Evolutionary conservation across 2,888 invertebrate species (phyloP).

Genomic region (Galerucella pusilla): DNA sequence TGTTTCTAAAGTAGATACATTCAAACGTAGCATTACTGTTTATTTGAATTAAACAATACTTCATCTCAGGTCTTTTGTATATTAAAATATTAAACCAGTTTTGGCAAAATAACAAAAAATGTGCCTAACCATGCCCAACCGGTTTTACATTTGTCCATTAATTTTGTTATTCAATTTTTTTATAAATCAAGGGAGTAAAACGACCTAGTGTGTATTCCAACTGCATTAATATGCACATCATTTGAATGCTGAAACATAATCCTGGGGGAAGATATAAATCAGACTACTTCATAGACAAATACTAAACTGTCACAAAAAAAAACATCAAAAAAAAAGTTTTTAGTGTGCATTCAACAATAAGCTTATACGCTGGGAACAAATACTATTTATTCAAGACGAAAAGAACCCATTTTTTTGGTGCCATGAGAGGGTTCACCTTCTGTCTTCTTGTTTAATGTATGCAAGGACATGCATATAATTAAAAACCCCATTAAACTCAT

Average conservation of each 20-base stretch:
- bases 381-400: conserved; percentile 60
- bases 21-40: too few species aligned
- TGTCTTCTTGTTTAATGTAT: conserved; percentile 61
- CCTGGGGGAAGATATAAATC: conserved; percentile 42
- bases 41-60: too few species aligned
- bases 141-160: conserved; percentile 11
- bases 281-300: conserved; percentile 44
- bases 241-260: conserved; percentile 40
- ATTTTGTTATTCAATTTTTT: conserved; percentile 13
- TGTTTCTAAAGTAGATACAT: too few species aligned
- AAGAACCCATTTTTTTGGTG: conserved; percentile 47
- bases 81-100: neutral
- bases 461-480: conserved; percentile 60
- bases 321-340: conserved; percentile 34
- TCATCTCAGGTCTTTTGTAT: too few species aligned
- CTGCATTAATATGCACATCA: conserved; percentile 31
- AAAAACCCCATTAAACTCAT: conserved; percentile 31
- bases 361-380: conserved; percentile 50
- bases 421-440: conserved; percentile 59
- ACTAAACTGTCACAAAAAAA: conserved; percentile 40
- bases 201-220: conserved; percentile 29
- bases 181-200: neutral
- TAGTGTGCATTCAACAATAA: conserved; percentile 33
- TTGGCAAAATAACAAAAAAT: neutral
- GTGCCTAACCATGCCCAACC: conserved; percentile 6